phyloP scores from a whole-genome alignment of 2,113 vertebrate genomes.

The Theristicus caerulescens region DNA sequence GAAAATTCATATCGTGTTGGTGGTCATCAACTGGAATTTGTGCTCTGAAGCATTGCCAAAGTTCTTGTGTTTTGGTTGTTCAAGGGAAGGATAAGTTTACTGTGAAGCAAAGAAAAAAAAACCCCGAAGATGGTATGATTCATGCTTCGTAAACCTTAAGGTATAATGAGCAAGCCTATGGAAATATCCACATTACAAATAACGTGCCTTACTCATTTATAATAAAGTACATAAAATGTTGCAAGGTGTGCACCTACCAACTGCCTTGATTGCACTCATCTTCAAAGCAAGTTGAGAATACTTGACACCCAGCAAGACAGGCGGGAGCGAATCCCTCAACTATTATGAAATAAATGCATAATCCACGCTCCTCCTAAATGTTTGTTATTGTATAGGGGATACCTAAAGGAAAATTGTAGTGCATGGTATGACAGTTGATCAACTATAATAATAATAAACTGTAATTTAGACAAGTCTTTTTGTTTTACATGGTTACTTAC shows the following conservation, averaged over 20 bases:
- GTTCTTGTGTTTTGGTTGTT: not conserved
- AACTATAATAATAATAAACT: not conserved
- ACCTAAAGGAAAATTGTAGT: not conserved
- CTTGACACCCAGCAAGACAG: not conserved
- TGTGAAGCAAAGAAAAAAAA: not conserved
- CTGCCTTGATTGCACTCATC: not conserved
- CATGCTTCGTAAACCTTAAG: not conserved
- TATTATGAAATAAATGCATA: not conserved
- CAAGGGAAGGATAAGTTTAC: not conserved
- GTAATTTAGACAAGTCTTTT: not conserved
- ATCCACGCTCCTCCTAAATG: not conserved
- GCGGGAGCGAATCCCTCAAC: not conserved
- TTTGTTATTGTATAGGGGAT: not conserved
- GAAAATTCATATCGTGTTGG: fast-evolving
- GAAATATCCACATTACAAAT: not conserved
- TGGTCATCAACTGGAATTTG: not conserved
- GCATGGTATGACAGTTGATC: not conserved
- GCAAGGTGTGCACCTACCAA: not conserved
- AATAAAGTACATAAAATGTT: not conserved
- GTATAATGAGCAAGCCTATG: not conserved
- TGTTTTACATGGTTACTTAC: not conserved
- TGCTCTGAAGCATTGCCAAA: not conserved
- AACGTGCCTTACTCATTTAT: slow-evolving; percentile 16
- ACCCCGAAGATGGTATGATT: not conserved
- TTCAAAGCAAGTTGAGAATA: not conserved